Evolutionary conservation across 2,797 vertebrate species (phyloP), one percentile per base, ranked within the genome.

Genomic region (Florisuga fusca): DNA sequence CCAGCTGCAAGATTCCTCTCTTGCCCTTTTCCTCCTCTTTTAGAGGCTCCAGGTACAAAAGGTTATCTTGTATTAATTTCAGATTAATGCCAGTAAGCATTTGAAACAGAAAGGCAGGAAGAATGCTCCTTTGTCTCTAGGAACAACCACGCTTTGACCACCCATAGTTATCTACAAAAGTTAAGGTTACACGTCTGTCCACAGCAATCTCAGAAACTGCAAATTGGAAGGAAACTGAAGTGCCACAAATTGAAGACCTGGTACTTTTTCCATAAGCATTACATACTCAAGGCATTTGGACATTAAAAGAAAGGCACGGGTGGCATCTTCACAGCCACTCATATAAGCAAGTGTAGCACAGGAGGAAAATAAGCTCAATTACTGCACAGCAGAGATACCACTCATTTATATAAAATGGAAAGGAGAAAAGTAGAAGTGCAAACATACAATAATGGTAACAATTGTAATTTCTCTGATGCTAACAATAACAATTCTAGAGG

Each of bases 71-170:
- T 69, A 71, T 61, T 71, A 16, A 38, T 78, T 92, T 89, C 89
- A 84, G 48, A 63, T n/a, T 9, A 90, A 87, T 41, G 67, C 48
- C 90, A 61, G 31, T 45, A 90, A 89, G 55, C 59, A 77, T 53
- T 34, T 74, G 59, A 63, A 93, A 75, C 16, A 38, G 33, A 83
- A 43, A 64, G 4, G 15, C 25, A 84, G 45, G 80, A 87, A 78
- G 38, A 84, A 89, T 45, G 33, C n/a, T 73, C 34, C 90, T 79
- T 87, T 92, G 86, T 89, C 23, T 90, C 71, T 19, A 59, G 4
- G 13, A 92, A 46, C 41, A 83, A 36, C 43, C 23, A 41, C 3
- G 1, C 66, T 83, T 83, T 86, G 68, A 86, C 69, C 36, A 83
- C 38, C 62, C 36, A 46, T 61, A 74, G 19, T 53, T 34, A 41